phyloP scores from a whole-genome alignment of 2,888 invertebrate species.

The Halocaridina rubra region DNA sequence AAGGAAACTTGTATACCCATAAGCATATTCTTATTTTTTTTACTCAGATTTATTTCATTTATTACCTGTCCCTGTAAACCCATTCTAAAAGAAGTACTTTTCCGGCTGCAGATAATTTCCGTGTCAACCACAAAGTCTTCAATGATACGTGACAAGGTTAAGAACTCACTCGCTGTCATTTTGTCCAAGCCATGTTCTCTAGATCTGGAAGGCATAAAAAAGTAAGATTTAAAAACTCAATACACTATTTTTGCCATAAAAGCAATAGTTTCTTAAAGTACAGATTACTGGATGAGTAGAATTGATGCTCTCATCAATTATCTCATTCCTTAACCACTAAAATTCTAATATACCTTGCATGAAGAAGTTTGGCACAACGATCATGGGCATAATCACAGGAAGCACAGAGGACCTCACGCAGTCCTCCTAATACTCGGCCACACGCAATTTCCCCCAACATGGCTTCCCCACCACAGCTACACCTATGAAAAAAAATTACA shows the following conservation, averaged over 20 bases:
- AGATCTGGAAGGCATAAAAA: constrained; percentile 37
- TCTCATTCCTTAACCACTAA: too few species aligned
- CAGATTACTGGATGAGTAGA: too few species aligned
- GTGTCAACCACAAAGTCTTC: constrained; percentile 83
- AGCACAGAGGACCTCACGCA: constrained; percentile 82
- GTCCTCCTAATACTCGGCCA: constrained; percentile 76
- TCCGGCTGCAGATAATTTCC: constrained; percentile 79
- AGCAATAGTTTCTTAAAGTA: too few species aligned
- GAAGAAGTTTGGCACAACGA: constrained; percentile 87
- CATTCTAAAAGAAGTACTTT: constrained; percentile 82
- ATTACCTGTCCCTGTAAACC: constrained; percentile 79
- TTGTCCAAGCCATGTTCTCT: constrained; percentile 74
- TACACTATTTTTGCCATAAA: too few species aligned
- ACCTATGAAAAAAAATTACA: too few species aligned
- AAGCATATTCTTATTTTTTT: too few species aligned
- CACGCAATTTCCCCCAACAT: constrained; percentile 80
- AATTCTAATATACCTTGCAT: constrained; percentile 73
- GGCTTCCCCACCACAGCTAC: constrained; percentile 69
- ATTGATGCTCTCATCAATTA: too few species aligned
- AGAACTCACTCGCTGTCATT: constrained; percentile 82
- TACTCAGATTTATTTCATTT: too few species aligned
- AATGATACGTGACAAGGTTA: constrained; percentile 80
- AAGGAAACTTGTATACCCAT: too few species aligned
- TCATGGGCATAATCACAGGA: constrained; percentile 94
- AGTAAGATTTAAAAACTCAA: neutral